Evolutionary conservation across 2,797 vertebrate genomes (phyloP), one percentile per base, ranked within the genome.

Genomic region (Siniperca scherzeri): DNA sequence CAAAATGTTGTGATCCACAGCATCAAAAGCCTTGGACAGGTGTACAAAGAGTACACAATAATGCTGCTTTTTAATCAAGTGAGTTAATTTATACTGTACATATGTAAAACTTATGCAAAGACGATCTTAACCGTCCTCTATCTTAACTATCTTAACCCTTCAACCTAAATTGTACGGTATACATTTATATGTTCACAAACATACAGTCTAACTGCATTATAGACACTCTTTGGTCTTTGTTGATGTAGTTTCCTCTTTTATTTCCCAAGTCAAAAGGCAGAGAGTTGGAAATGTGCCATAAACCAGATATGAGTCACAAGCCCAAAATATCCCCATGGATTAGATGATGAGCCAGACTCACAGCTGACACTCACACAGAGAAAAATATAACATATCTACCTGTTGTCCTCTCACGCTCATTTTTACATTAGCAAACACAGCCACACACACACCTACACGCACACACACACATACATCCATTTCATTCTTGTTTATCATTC

Each of bases 231-330:
- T 77, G 44, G 13, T 59, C 53, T 38, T 25, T 36, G 19, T 59
- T 21, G 33, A 65, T 65, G 70, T 25, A n/a, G 66, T 74, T 67
- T 61, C 27, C 9, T 81, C 38, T 72, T 73, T 78, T 73, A 83
- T 86, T 83, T 44, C 40, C 17, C 17, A 66, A 68, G 48, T 71
- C 55, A 80, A 88, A 82, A 77, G 60, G 52, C 42, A 50, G 64
- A 77, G 56, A n/a, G 42, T 70, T 73, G 48, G 74, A 78, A 82
- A 78, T 81, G 83, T 85, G 81, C 78, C 82, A 42, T 59, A 65
- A 86, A 86, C 50, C 78, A 89, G 79, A 36, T 25, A 66, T 89
- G 90, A 90, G 52, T 91, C 87, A 89, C 76, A 67, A 42, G 12
- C 65, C 64, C 7, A 78, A 86, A 88, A 90, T 90, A 87, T 69